phyloP scores from a whole-genome alignment of 2,888 invertebrate species.

The Parnassius apollo region DNA sequence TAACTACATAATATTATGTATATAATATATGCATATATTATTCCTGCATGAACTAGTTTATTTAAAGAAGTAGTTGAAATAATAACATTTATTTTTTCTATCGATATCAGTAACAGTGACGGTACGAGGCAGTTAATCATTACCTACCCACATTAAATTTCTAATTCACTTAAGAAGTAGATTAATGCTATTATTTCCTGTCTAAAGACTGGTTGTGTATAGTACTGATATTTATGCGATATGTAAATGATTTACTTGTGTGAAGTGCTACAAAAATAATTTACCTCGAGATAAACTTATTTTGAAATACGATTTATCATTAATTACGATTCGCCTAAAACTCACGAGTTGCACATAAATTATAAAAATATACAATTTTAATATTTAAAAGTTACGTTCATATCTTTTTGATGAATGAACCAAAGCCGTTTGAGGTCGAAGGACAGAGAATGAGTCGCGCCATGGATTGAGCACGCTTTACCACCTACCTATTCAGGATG shows the following conservation, averaged over 20 bases:
- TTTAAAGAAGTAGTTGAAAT: conserved; percentile 23
- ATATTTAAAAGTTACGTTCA: conserved; percentile 10
- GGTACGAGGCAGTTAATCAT: conserved; percentile 27
- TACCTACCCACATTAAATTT: conserved; percentile 27
- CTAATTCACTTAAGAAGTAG: conserved; percentile 27
- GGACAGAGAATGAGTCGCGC: conserved; percentile 39
- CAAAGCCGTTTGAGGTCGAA: conserved; percentile 43
- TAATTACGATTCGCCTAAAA: conserved; percentile 19
- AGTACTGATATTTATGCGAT: conserved; percentile 29
- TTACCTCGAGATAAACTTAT: conserved; percentile 26
- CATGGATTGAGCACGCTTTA: conserved; percentile 62
- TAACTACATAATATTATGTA: too few relatives aligned
- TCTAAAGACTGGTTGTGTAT: conserved; percentile 28
- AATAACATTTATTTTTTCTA: conserved; percentile 24
- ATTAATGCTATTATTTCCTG: conserved; percentile 29
- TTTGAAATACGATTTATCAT: conserved; percentile 20
- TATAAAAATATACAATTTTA: not conserved
- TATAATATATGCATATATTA: too few relatives aligned
- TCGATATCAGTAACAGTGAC: conserved; percentile 25
- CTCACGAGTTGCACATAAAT: conserved; percentile 8
- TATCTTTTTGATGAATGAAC: conserved; percentile 61
- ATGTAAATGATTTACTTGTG: conserved; percentile 29
- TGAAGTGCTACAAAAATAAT: conserved; percentile 28
- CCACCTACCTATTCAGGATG: conserved; percentile 77
- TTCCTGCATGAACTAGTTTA: conserved; percentile 9